Evolutionary conservation across 1,140 invertebrate species (phyloP), one percentile per base, ranked within the genome.

Genomic region (Eriosoma lanigerum): DNA sequence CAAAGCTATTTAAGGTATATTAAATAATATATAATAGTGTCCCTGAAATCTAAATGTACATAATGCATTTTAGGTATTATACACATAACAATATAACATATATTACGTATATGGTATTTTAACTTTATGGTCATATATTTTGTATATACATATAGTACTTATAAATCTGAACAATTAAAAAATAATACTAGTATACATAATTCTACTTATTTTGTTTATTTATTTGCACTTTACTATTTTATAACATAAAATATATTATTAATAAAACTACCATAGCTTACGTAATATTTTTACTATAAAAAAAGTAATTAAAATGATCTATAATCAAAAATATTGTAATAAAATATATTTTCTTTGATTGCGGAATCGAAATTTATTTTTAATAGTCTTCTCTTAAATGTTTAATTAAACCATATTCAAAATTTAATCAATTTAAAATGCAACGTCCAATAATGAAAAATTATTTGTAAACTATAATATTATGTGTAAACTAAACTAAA

Each of bases 11-110:
- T 48, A 15, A 0, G 38, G 6, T 68, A 46, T 68, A 68, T 21
- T 46, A 68, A 68, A n/a, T n/a, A 48, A 8, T 48, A 48, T 24
- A 68, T 68, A 68, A 66, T 13, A 46, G n/a, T 46, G n/a, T 68
- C 44, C 66, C 21, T 68, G 44, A 68, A 68, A 48, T 15, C 0
- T 48, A 48, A 68, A 24, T 48, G 15, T 68, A 24, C 8, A 19
- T 38, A 38, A 60, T 60, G 56, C 8, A 4, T 38, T 38, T 8
- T 60, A 26, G 56, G 26, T 60, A 60, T 60, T 26, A 4, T 4
- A 38, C 3, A 38, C 8, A 38, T 38, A 38, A 38, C 8, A 38
- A 38, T 38, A 46, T 44, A 66, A 44, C 13, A 66, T 46, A 21
- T 38, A 29, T 46, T 44, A n/a, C n/a, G n/a, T n/a, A n/a, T n/a